These are phyloP conservation scores for Drosophila seguyi DNA, from an alignment of 1,140 invertebrate species.

Conservation along the genomic window DNA sequence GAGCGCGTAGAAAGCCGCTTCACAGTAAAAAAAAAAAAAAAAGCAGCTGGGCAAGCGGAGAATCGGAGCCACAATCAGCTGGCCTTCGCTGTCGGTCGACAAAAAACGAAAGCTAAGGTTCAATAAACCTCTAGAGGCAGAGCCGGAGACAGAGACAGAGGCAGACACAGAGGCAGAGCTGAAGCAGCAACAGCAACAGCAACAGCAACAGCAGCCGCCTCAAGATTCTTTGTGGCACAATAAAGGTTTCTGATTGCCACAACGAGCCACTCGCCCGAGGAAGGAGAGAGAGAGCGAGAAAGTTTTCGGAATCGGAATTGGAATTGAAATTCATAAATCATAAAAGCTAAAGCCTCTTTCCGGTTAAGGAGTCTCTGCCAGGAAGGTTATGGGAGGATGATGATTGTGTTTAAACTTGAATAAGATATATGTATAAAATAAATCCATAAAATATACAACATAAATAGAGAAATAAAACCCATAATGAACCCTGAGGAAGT, in stretches of 20 bases:
- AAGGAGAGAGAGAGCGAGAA: conserved; percentile 42
- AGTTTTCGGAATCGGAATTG: conserved; percentile 49
- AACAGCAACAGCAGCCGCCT: not conserved
- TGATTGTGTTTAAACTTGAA: too few relatives aligned
- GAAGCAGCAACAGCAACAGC: not conserved
- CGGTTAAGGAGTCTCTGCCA: not conserved
- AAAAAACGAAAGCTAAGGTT: conserved; percentile 73
- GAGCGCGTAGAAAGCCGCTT: conserved; percentile 26
- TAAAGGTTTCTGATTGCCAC: conserved; percentile 36
- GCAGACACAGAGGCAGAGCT: not conserved
- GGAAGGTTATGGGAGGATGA: not conserved
- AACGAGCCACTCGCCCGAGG: conserved; percentile 13
- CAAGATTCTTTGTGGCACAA: conserved; percentile 63
- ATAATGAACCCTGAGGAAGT: too few relatives aligned
- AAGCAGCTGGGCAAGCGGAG: conserved; percentile 28
- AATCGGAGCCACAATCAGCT: conserved; percentile 61
- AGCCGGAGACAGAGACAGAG: not conserved
- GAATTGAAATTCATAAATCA: conserved; percentile 6
- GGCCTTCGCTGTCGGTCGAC: conserved; percentile 26
- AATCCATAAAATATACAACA: too few relatives aligned
- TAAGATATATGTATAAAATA: too few relatives aligned
- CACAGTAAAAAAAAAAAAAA: too few relatives aligned
- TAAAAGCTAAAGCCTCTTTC: not conserved
- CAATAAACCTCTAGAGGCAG: conserved; percentile 48
- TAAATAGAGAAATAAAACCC: too few relatives aligned